A percentile compares a stretch with the other conserved stretches of the same genome.
These are phyloP conservation scores for Philhelius pedissequus DNA, from an alignment of 2,888 invertebrate genomes.

Conservation along the genomic window DNA sequence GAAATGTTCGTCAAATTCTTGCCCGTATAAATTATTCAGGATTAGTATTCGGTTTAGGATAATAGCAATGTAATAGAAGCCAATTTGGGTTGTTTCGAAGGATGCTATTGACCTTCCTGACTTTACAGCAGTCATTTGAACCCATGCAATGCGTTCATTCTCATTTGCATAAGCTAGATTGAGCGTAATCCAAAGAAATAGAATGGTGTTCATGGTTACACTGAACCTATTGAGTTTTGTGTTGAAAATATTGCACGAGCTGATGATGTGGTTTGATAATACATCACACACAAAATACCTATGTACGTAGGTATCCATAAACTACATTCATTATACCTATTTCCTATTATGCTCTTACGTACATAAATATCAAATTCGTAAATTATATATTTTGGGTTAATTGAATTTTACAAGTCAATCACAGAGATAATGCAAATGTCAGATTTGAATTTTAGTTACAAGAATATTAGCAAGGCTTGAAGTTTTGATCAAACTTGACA, in stretches of 20 bases:
- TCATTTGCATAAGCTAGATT: background rate
- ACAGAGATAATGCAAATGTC: too few relatives aligned
- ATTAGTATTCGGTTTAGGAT: slow-evolving; percentile 60
- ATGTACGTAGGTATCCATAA: background rate
- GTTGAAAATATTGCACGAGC: background rate
- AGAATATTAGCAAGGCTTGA: too few relatives aligned
- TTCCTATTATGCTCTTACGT: background rate
- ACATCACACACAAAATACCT: background rate
- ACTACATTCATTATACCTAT: too few relatives aligned
- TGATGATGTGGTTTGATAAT: background rate
- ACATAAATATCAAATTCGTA: too few relatives aligned
- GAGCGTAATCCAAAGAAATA: background rate
- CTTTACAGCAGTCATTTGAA: background rate
- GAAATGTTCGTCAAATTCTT: slow-evolving; percentile 7
- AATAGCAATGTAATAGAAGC: background rate
- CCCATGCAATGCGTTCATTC: background rate
- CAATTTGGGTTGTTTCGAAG: background rate
- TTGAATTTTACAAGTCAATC: too few relatives aligned
- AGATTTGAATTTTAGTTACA: too few relatives aligned
- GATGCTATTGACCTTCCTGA: background rate
- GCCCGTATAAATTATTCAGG: slow-evolving; percentile 52
- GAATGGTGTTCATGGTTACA: background rate
- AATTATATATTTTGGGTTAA: too few relatives aligned
- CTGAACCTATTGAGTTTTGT: background rate
- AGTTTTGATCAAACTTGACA: too few relatives aligned